Percentiles rank a stretch among this genome's conserved stretches.
These are phyloP conservation scores for Drosophila sordidula DNA, from an alignment of 2,888 invertebrate species.

Conservation along the genomic window DNA sequence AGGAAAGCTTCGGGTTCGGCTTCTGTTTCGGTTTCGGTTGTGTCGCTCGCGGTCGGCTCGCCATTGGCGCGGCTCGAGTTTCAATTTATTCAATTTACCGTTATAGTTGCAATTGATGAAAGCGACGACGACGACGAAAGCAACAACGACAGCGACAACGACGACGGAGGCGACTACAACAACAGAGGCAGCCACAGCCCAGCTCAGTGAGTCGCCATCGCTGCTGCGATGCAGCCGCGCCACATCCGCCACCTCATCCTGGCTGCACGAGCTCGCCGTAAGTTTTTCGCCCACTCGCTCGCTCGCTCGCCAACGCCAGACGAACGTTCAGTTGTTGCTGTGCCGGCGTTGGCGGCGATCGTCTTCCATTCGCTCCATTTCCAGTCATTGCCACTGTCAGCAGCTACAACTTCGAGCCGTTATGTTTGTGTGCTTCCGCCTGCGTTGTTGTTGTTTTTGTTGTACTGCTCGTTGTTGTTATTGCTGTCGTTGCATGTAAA, in stretches of 20 bases:
- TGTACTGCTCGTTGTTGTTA: slow-evolving; percentile 4
- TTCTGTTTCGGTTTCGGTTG: slow-evolving; percentile 1
- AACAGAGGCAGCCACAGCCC: slow-evolving; percentile 16
- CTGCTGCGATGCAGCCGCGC: slow-evolving; percentile 46
- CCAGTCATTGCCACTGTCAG: slow-evolving; percentile 24
- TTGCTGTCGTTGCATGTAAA: slow-evolving; percentile 33
- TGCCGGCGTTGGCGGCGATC: slow-evolving; percentile 48
- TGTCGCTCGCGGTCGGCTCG: slow-evolving; percentile 23
- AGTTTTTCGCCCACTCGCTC: slow-evolving; percentile 33
- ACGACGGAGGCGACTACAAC: slow-evolving; percentile 15
- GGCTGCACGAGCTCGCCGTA: slow-evolving; percentile 66
- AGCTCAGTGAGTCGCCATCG: slow-evolving; percentile 50
- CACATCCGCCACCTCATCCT: slow-evolving; percentile 70
- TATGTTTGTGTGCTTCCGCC: slow-evolving; percentile 49
- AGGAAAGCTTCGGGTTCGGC: slow-evolving; percentile 54
- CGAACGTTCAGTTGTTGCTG: slow-evolving; percentile 59
- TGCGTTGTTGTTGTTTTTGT: slow-evolving; percentile 19
- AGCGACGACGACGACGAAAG: slow-evolving; percentile 31
- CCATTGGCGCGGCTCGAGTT: slow-evolving; percentile 46
- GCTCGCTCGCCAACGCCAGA: slow-evolving; percentile 9
- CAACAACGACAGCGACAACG: slow-evolving; percentile 18
- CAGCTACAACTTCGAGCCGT: slow-evolving; percentile 32
- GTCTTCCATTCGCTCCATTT: slow-evolving; percentile 28
- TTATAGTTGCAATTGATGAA: slow-evolving; percentile 73
- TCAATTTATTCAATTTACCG: slow-evolving; percentile 82